Evolutionary conservation across 2,797 vertebrate species (phyloP), one percentile per base, ranked within the genome.

Genomic region (Florisuga fusca): DNA sequence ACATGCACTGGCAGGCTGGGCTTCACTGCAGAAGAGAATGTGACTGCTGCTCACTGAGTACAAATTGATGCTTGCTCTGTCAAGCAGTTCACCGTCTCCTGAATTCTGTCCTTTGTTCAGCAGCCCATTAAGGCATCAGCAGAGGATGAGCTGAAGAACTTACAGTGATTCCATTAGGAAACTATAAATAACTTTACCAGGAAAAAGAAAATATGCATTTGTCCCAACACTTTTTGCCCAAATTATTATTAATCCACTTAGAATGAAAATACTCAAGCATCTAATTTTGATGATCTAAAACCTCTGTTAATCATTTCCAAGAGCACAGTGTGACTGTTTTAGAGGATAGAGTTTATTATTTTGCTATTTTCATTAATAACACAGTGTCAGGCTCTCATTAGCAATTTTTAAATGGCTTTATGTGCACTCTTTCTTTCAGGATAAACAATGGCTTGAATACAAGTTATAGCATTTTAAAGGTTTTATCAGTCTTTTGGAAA

Each of bases 371-470:
- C 23, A 68, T 66, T 62, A 91, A 72, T 55, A 91, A 91, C 26
- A 0, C 54, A 51, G 76, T 16, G 0, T 81, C 58, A 66, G 23
- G 73, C 55, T 90, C 76, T 93, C 20, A 4, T 85, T 88, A 89
- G 53, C 19, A 34, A 57, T 45, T 94, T 89, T 76, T 64, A 61
- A 38, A 8, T 81, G 58, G 48, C 18, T 93, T 93, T 86, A 88
- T 81, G 69, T 66, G 59, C 66, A 33, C 29, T 83, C 80, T 50
- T 71, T 58, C 63, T 66, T 66, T 94, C 73, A 81, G 46, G 31
- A 43, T 77, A 93, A 88, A 76, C 79, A 93, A 73, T 66, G 36
- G 68, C 66, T 94, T 77, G 79, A 81, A 61, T 33, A 89, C n/a
- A 84, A 81, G 61, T 67, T 50, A 58, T 14, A 73, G 64, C 1